Evolutionary conservation across 2,797 vertebrate species (phyloP).

Genomic region (Acestrorhynchus altus): DNA sequence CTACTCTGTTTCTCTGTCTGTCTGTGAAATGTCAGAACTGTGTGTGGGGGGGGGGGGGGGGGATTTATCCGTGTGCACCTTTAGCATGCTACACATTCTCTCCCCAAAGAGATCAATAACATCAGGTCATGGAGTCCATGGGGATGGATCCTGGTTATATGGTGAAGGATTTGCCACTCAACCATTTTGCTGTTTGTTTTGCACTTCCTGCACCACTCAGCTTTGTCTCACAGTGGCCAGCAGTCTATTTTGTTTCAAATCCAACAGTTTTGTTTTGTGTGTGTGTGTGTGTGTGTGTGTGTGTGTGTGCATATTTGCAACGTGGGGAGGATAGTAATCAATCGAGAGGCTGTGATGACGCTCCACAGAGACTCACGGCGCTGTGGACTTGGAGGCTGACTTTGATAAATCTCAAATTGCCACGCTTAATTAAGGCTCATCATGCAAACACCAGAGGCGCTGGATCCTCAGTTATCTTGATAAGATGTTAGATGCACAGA

Average conservation of each 20-base stretch:
- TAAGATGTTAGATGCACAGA: constrained; percentile 42
- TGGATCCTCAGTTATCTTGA: constrained; percentile 59
- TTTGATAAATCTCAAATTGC: constrained; percentile 64
- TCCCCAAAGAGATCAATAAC: constrained; percentile 48
- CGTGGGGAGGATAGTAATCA: constrained; percentile 42
- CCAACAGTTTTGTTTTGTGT: constrained; percentile 12
- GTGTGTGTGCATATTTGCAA: background rate
- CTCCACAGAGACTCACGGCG: constrained; percentile 31
- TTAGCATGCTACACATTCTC: constrained; percentile 23
- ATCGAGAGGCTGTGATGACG: constrained; percentile 17
- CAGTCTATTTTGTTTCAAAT: constrained; percentile 24
- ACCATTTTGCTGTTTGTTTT: constrained; percentile 47
- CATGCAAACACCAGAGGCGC: constrained; percentile 61
- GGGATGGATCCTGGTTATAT: constrained; percentile 30
- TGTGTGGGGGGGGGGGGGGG: background rate
- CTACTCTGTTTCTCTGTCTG: background rate
- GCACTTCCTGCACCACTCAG: background rate
- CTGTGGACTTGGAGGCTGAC: constrained; percentile 43
- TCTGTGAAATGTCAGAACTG: constrained; percentile 27
- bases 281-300: background rate
- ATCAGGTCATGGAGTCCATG: constrained; percentile 30
- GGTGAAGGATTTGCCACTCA: constrained; percentile 1
- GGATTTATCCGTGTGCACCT: constrained; percentile 23
- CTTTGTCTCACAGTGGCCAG: background rate
- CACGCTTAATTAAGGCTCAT: constrained; percentile 69